Conservation (phyloP, 2,113 vertebrate genomes). For the Heteronetta atricapilla region DNA sequence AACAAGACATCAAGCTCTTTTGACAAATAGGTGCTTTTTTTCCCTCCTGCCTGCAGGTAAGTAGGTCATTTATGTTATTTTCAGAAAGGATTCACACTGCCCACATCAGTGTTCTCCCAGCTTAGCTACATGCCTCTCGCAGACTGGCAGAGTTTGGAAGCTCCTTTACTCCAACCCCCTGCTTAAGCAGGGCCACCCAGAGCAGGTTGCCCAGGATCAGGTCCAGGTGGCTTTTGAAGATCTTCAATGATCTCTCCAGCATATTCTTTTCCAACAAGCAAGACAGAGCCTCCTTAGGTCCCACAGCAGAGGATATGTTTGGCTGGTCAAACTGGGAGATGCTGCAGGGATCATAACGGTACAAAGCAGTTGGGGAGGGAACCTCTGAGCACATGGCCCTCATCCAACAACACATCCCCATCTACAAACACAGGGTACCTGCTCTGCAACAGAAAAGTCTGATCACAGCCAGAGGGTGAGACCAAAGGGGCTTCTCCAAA, state of each 20-base stretch:
- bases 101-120: background rate
- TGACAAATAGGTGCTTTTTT: background rate
- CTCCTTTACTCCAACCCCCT: background rate
- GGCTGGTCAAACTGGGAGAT: background rate
- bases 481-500: background rate
- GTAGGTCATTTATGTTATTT: background rate
- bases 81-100: background rate
- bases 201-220: background rate
- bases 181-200: background rate
- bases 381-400: background rate
- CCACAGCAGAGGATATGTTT: background rate
- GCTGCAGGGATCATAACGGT: fast-evolving
- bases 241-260: background rate
- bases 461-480: background rate
- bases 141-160: background rate
- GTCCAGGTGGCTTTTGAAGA: background rate
- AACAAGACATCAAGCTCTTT: background rate
- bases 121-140: background rate
- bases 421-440: background rate
- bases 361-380: background rate
- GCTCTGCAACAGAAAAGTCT: background rate
- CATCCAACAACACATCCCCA: background rate
- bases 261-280: background rate
- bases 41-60: background rate
- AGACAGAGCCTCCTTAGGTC: background rate